Evolutionary conservation across 2,888 invertebrate genomes (phyloP).

Genomic region (Acanthoscelides obtectus): DNA sequence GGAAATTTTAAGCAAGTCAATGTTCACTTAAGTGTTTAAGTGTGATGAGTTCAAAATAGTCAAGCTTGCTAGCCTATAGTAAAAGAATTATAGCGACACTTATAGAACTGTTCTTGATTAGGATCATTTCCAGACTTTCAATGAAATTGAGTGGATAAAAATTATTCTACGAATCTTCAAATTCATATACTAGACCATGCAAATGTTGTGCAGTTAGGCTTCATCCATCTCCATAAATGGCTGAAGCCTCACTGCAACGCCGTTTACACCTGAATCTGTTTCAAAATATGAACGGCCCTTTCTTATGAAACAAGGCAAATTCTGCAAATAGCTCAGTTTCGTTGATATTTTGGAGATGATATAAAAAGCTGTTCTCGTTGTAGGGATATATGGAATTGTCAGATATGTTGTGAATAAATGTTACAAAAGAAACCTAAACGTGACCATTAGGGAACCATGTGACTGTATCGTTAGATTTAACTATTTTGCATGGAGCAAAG

Average conservation of each 20-base stretch:
- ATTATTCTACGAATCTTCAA: too few relatives aligned
- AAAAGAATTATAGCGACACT: background rate
- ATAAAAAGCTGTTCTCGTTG: background rate
- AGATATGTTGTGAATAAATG: background rate
- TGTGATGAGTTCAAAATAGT: background rate
- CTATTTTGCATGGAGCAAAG: constrained; percentile 79
- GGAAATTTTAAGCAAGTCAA: too few relatives aligned
- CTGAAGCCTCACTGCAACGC: too few relatives aligned
- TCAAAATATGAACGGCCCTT: too few relatives aligned
- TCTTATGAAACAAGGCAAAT: too few relatives aligned
- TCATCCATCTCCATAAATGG: too few relatives aligned
- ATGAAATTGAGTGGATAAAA: background rate
- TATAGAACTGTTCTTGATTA: background rate
- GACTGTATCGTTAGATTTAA: constrained; percentile 61
- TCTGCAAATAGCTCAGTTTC: background rate
- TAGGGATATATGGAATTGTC: background rate
- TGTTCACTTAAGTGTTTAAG: too few relatives aligned
- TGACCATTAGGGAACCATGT: constrained; percentile 66
- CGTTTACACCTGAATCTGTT: too few relatives aligned
- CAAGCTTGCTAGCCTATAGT: background rate
- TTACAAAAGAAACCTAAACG: constrained; percentile 4
- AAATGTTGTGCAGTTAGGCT: too few relatives aligned
- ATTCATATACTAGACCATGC: too few relatives aligned
- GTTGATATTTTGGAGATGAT: background rate
- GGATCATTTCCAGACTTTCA: background rate